Evolutionary conservation across 2,113 vertebrate species (phyloP), one percentile per base, ranked within the genome.

Genomic region (Gallinago undulata): DNA sequence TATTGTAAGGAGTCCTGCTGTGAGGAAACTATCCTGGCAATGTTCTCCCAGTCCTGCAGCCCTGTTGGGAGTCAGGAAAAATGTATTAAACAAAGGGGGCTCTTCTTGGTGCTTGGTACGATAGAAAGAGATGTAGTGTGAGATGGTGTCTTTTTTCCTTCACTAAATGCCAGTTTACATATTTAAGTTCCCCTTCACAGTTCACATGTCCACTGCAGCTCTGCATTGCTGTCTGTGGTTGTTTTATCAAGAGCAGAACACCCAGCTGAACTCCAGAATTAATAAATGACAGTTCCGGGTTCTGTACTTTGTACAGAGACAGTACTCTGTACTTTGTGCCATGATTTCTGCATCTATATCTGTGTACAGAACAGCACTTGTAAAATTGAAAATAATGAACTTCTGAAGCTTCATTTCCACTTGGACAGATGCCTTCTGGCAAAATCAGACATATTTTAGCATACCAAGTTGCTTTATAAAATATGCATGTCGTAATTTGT

Each of bases 401-500:
- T 82, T 89, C 53, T 74, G 48, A 87, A 87, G 60, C 30, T 37
- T 43, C 75, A 50, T 84, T 93, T 73, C 51, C 28, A 41, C 67
- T 89, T 80, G 68, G 72, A 76, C 72, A 90, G 53, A 94, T 69
- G 67, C 95, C 67, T 96, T 56, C 31, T 81, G 83, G 84, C 67
- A 89, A 86, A 96, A 95, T 95, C 75, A 86, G 68, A 75, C 11
- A 35, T 90, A 87, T 92, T 94, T 96, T 96, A 70, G 57, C 41
- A 62, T 93, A 87, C 69, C 37, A 77, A 94, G 82, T 64, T 88
- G 68, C 43, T 95, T 86, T 60, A 90, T 95, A 92, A 96, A 97
- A 94, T 93, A 96, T 81, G 22, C 50, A 75, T 30, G 50, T 10
- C 21, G 47, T 76, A 82, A 90, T 93, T 94, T 93, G 45, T 72